Evolutionary conservation across 2,797 vertebrate species (phyloP), one percentile per base, ranked within the genome.

Genomic region (Sebastes minor): DNA sequence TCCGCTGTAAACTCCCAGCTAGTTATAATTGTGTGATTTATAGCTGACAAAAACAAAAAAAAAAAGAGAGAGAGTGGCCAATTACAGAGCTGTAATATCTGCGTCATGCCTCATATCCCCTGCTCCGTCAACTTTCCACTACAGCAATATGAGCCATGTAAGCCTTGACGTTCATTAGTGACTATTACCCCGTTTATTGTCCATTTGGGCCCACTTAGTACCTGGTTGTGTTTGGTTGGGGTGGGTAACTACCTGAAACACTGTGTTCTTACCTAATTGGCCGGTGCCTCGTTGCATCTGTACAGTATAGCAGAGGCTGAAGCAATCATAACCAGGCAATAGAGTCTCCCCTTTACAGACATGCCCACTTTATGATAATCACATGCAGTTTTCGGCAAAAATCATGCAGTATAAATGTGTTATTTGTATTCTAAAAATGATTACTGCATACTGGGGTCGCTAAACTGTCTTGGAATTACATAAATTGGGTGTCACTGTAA

Each of bases 21-120:
- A n/a, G 57, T 86, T 81, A 33, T 82, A 87, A 83, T 61, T 80
- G 64, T 74, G 42, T 88, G 87, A 93, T 92, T 93, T 88, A 92
- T 85, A 73, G 75, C 46, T 69, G 75, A 83, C 59, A 71, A 78
- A 82, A 78, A 75, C 6, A 8, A 7, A 33, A 28, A 42, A 68
- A 53, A 18, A 42, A 1, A 46, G 27, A 74, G 12, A 35, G 61
- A 33, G 14, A 67, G 35, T 65, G 80, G 71, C 82, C 84, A 86
- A 89, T 93, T 91, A 91, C 56, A 35, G 75, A 68, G 79, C 78
- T 70, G 70, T 87, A 74, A 85, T 83, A 55, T 75, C 71, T 76
- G 67, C 25, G 67, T 86, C 87, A 87, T 69, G 87, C 80, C 84
- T 92, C 89, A 81, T 82, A 81, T 87, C 60, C 46, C 28, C 80